Conservation (phyloP, 2,797 vertebrate species). For the Podarcis lilfordi region DNA sequence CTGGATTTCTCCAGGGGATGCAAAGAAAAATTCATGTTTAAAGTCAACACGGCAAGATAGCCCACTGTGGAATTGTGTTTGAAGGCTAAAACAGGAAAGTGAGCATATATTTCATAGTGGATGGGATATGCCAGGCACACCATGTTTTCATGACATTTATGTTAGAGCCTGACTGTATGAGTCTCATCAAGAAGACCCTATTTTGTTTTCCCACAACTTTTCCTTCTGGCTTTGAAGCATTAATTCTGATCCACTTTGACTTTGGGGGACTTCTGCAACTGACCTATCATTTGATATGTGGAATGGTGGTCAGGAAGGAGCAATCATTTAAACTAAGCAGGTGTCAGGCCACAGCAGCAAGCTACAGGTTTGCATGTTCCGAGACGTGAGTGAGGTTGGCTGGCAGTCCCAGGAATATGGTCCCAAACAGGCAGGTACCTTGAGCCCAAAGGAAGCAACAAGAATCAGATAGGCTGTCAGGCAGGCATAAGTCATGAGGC, state of each 20-base stretch:
- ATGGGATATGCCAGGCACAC: conserved; percentile 11
- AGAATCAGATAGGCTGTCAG: background rate
- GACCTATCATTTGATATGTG: background rate
- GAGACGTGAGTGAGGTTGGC: background rate
- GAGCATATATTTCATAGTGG: conserved; percentile 23
- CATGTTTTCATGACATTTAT: conserved; percentile 5
- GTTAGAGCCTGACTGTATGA: conserved; percentile 28
- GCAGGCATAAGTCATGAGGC: background rate
- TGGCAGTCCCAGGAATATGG: background rate
- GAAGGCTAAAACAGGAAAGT: conserved; percentile 42
- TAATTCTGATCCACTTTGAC: background rate
- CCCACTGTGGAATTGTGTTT: conserved; percentile 37
- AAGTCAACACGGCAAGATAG: conserved; percentile 45
- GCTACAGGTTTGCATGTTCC: background rate
- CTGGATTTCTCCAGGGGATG: conserved; percentile 54
- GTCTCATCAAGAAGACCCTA: background rate
- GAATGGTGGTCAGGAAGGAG: background rate
- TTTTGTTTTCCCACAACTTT: background rate
- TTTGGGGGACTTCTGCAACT: background rate
- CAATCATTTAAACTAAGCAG: background rate
- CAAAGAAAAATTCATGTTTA: conserved; percentile 47
- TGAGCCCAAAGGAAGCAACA: background rate
- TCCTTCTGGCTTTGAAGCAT: background rate
- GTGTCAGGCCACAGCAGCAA: background rate
- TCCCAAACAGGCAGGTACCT: background rate